These are phyloP conservation scores for Anneissia japonica DNA, from an alignment of 35 echinoderm and acorn worm species.

Conservation along the genomic window DNA sequence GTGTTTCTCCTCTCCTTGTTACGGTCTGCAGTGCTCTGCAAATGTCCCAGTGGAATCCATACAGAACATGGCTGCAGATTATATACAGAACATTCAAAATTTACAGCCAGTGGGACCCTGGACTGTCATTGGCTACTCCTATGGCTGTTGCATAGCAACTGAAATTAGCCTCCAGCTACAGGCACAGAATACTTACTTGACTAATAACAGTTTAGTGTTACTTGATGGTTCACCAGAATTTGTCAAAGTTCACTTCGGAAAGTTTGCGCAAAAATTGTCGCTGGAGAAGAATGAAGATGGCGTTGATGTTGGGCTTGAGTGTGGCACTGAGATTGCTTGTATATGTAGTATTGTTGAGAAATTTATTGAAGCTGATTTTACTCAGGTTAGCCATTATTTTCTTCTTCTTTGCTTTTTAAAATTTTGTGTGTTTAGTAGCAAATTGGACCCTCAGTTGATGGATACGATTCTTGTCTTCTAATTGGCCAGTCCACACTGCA, in stretches of 20 bases:
- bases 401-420: background rate
- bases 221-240: constrained; percentile 71
- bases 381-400: background rate
- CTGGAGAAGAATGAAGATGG: background rate
- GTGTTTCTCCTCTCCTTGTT: constrained; percentile 48
- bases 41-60: constrained; percentile 37
- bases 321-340: background rate
- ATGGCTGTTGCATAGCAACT: constrained; percentile 55
- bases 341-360: background rate
- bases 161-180: constrained; percentile 53
- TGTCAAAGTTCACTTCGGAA: background rate
- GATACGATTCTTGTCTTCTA: too few relatives aligned
- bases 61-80: constrained; percentile 43
- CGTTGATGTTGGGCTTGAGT: background rate
- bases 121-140: constrained; percentile 63
- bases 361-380: background rate
- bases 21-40: constrained; percentile 46
- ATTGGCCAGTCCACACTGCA: too few relatives aligned
- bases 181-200: background rate
- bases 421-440: background rate
- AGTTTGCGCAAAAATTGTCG: background rate
- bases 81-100: constrained; percentile 18
- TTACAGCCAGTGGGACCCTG: constrained; percentile 26
- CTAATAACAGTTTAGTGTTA: background rate
- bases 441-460: too few relatives aligned